Percentiles rank a stretch among this genome's conserved stretches.
phyloP scores from a whole-genome alignment of 2,797 vertebrate genomes.

The Sciaenops ocellatus region DNA sequence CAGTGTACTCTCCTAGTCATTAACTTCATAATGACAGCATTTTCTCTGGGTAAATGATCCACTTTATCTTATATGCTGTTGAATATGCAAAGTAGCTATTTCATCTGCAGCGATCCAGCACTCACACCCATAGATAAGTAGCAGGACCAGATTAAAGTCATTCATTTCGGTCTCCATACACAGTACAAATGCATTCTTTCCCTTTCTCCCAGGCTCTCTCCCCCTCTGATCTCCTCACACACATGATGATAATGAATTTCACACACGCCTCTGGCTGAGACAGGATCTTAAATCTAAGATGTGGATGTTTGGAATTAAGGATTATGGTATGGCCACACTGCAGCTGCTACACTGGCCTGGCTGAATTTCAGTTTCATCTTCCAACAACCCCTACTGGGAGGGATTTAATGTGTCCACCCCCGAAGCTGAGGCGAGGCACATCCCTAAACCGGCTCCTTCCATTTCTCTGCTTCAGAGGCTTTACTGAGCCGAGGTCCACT shows the following conservation, averaged over 20 bases:
- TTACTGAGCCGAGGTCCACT: slow-evolving; percentile 8
- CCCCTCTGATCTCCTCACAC: slow-evolving; percentile 10
- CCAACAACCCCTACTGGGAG: slow-evolving; percentile 20
- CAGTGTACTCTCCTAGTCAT: slow-evolving; percentile 1
- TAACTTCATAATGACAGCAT: slow-evolving; percentile 24
- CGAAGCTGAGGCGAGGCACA: slow-evolving; percentile 6
- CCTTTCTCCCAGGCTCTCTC: not conserved
- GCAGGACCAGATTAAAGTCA: slow-evolving; percentile 56
- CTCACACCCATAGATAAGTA: slow-evolving; percentile 37
- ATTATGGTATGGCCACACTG: slow-evolving; percentile 1
- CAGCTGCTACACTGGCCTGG: slow-evolving; percentile 5
- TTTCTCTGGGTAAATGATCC: slow-evolving; percentile 29
- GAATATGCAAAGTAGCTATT: slow-evolving; percentile 22
- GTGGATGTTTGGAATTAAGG: slow-evolving; percentile 26
- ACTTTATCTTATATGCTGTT: slow-evolving; percentile 32
- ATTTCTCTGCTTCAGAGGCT: slow-evolving; percentile 16
- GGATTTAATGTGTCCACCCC: slow-evolving; percentile 10
- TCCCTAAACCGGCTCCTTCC: not conserved
- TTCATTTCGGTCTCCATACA: slow-evolving; percentile 41
- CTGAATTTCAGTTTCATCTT: slow-evolving; percentile 15
- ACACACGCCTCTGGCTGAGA: slow-evolving; percentile 8
- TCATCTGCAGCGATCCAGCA: slow-evolving; percentile 24
- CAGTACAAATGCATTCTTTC: slow-evolving; percentile 32
- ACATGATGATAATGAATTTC: slow-evolving; percentile 40
- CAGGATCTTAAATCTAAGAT: slow-evolving; percentile 19